Base-by-base conservation (phyloP, 2,888 invertebrate genomes). In the Deilephila elpenor region DNA sequence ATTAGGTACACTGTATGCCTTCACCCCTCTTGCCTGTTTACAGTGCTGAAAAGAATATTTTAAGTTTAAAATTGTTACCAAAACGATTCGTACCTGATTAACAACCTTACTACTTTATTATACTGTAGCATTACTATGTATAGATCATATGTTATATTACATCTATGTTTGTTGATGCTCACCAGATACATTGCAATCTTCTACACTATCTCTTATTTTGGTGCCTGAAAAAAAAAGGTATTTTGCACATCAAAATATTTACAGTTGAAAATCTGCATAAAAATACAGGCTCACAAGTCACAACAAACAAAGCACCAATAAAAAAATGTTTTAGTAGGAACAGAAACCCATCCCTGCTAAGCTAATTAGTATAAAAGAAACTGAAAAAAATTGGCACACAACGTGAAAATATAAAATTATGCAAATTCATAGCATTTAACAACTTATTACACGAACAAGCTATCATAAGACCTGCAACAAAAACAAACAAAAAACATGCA, bases 1-100 rank as follows among this genome's bases (percentile, higher is more conserved):
- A 80, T 82, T 78, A 80, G 77, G 5, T 51, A 67, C 44, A 44
- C 17, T 25, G 14, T 67, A 44, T 5, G 51, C 25, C 44, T 67
- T 67, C 51, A 8, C 67, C 1, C 11, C 5, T 19, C 11, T 29
- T 25, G 11, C 0, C 64, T 67, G 44, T 51, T 67, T 20, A 67
- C 67, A 67, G 44, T 25, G 67, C 67, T 67, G 67, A 4, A 67
- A 67, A 67, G 25, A 51, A 25, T 44, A 62, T 59, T n/a, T 7
- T 11, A 8, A 20, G 0, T 20, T 20, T 37, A 11, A 51, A 56
- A n/a, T 56, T 17, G 17, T n/a, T n/a, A 19, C 4, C 56, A n/a
- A n/a, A n/a, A 56, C n/a, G 5, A n/a, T 19, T n/a, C 5, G 19
- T 5, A 6, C n/a, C 19, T n/a, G 56, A 56, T 56, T 53, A 3